phyloP scores from a whole-genome alignment of 1,140 invertebrate species.

The Muscidifurax raptorellus region DNA sequence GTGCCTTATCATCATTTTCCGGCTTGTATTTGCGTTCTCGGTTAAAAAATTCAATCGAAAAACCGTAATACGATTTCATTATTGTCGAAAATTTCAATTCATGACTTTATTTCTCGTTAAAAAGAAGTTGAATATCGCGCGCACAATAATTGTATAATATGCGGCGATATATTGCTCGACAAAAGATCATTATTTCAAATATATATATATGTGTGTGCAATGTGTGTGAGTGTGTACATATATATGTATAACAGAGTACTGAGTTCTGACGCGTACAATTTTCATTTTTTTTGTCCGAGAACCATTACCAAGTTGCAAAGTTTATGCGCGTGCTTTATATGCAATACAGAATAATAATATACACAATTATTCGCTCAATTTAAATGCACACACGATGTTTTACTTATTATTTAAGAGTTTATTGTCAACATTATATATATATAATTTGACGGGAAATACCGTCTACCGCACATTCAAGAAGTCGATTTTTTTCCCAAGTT shows the following conservation, averaged over 20 bases:
- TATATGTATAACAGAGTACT: neutral
- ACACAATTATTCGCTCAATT: neutral
- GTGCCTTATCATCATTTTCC: neutral
- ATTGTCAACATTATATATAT: neutral
- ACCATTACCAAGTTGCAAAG: neutral
- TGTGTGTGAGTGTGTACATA: neutral
- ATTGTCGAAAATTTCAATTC: constrained; percentile 49
- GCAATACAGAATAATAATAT: constrained; percentile 9
- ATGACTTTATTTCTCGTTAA: constrained; percentile 41
- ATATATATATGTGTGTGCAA: neutral
- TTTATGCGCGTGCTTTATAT: neutral
- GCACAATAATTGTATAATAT: neutral
- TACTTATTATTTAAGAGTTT: neutral
- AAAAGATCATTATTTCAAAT: neutral
- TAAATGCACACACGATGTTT: neutral
- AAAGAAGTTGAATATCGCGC: neutral
- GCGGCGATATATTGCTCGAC: neutral
- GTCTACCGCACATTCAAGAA: no score
- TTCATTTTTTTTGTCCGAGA: neutral
- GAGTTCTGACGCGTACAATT: neutral
- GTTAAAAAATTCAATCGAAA: constrained; percentile 38
- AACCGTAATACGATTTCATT: constrained; percentile 33
- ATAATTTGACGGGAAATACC: no score
- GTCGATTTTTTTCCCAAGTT: neutral
- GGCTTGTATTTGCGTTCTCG: neutral